These are phyloP conservation scores for Galaxias olidus DNA, from an alignment of 2,797 vertebrate species.

Conservation along the genomic window DNA sequence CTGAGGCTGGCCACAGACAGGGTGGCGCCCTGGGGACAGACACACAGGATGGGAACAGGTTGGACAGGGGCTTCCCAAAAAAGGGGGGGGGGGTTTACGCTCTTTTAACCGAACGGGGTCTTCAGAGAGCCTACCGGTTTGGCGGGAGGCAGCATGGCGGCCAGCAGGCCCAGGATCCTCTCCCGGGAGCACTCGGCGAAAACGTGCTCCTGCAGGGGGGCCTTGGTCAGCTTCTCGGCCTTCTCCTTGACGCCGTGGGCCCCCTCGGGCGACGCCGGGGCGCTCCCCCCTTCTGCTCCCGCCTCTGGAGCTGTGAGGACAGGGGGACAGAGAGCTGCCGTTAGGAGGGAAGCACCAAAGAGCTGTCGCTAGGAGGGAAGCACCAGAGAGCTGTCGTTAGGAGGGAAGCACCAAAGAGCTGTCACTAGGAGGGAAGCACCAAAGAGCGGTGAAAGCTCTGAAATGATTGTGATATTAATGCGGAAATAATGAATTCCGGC, in stretches of 20 bases:
- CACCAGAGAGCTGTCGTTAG: too few relatives aligned
- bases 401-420: too few relatives aligned
- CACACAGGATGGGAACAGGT: neutral
- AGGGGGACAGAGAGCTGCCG: neutral
- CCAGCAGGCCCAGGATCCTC: slow-evolving; percentile 92
- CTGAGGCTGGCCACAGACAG: slow-evolving; percentile 84
- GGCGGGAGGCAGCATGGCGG: slow-evolving; percentile 92
- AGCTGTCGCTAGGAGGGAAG: too few relatives aligned
- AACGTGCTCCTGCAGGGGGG: slow-evolving; percentile 87
- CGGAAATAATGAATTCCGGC: too few relatives aligned
- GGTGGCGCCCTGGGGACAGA: slow-evolving; percentile 71
- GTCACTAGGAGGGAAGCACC: too few relatives aligned
- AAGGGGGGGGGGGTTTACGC: neutral
- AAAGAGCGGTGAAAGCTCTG: too few relatives aligned
- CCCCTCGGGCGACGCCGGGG: slow-evolving; percentile 47
- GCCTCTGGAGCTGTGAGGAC: slow-evolving; percentile 53
- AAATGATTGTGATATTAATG: too few relatives aligned
- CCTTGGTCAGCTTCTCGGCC: slow-evolving; percentile 73
- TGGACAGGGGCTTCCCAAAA: neutral
- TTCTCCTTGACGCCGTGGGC: slow-evolving; percentile 69
- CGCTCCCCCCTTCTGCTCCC: slow-evolving; percentile 55
- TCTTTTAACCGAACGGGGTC: neutral
- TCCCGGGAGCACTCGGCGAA: slow-evolving; percentile 97
- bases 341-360: neutral
- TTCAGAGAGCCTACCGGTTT: slow-evolving; percentile 76